Percentiles rank a stretch among this genome's conserved stretches.
Conservation (phyloP, 2,888 invertebrate genomes). For the Synergus laeviventris region DNA sequence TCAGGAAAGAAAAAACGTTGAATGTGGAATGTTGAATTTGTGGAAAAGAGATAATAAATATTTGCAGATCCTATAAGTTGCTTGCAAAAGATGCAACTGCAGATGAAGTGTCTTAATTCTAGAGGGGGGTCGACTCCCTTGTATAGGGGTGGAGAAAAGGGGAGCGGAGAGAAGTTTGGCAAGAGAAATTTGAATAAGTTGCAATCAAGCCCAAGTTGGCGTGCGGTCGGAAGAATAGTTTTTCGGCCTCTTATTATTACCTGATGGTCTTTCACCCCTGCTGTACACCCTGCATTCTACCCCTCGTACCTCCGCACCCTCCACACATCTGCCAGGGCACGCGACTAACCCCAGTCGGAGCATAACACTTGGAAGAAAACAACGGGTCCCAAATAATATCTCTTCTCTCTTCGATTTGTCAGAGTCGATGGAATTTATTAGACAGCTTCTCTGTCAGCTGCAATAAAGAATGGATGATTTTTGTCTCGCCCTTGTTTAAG, state of each 20-base stretch:
- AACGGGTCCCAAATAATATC: conserved; percentile 41
- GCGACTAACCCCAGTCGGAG: conserved; percentile 56
- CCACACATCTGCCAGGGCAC: conserved; percentile 57
- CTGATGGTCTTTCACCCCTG: conserved; percentile 55
- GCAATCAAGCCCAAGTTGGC: conserved; percentile 56
- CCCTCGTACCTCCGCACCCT: conserved; percentile 44
- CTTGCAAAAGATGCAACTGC: conserved; percentile 6
- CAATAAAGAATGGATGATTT: conserved; percentile 1
- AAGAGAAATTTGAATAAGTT: conserved; percentile 57
- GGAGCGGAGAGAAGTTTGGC: conserved; percentile 45
- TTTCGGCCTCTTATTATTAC: conserved; percentile 56
- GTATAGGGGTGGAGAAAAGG: not conserved
- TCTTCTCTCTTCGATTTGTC: conserved; percentile 12
- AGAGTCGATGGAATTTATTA: conserved; percentile 17
- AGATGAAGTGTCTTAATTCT: conserved; percentile 24
- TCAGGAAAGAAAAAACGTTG: not conserved
- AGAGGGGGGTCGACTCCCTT: conserved; percentile 25
- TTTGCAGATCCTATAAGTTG: not conserved
- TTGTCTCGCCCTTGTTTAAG: not conserved
- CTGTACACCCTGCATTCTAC: conserved; percentile 41
- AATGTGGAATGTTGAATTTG: no score
- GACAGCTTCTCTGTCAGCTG: conserved; percentile 29
- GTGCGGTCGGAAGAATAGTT: conserved; percentile 50
- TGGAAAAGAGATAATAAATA: not conserved
- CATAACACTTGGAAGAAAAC: conserved; percentile 58